phyloP scores from a whole-genome alignment of 1,140 invertebrate genomes.

The Ips nitidus region DNA sequence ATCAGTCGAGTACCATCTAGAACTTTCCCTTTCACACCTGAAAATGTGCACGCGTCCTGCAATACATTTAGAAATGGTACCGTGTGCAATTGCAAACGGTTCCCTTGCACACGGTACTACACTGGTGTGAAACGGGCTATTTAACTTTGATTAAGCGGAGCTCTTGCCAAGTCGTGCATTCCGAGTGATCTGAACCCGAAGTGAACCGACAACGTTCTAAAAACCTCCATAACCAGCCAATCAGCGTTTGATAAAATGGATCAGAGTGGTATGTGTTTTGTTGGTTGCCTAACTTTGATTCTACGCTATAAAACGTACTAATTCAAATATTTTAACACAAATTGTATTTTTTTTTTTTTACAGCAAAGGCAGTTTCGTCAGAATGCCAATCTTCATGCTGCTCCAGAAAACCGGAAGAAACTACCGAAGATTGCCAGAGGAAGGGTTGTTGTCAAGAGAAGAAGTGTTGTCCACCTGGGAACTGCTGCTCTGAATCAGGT shows the following conservation, averaged over 20 bases:
- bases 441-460: background rate
- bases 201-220: background rate
- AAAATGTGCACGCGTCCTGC: background rate
- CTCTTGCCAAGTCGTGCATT: background rate
- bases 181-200: background rate
- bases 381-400: background rate
- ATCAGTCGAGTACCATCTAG: too few species aligned
- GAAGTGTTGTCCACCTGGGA: background rate
- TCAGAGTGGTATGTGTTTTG: background rate
- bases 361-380: background rate
- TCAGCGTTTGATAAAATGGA: background rate
- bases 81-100: constrained; percentile 14
- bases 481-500: background rate
- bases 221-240: background rate
- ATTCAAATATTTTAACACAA: background rate
- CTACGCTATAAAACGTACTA: background rate
- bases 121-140: background rate
- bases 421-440: background rate
- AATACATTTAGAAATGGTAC: background rate
- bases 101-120: constrained; percentile 9
- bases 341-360: background rate
- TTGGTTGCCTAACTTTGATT: background rate
- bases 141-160: constrained; percentile 9
- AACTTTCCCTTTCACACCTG: too few species aligned
- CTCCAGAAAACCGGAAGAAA: background rate